These are phyloP conservation scores for Halcyon senegalensis DNA, from an alignment of 2,113 vertebrate genomes.

Conservation along the genomic window DNA sequence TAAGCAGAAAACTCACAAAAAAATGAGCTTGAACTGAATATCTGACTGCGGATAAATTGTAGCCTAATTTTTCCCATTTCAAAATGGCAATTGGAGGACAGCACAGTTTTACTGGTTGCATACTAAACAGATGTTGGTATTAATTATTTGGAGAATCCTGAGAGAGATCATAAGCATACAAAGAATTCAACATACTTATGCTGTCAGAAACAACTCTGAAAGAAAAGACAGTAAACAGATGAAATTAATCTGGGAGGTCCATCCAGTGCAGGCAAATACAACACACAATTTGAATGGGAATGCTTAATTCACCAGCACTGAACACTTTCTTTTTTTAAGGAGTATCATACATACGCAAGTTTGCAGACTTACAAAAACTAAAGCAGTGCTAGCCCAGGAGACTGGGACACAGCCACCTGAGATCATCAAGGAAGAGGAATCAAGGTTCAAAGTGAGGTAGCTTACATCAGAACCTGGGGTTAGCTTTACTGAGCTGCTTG, in stretches of 20 bases:
- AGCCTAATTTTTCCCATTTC: neutral
- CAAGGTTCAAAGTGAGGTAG: neutral
- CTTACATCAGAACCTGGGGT: neutral
- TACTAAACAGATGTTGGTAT: conserved; percentile 30
- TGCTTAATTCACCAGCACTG: fast-evolving
- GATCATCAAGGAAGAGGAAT: neutral
- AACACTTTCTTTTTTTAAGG: neutral
- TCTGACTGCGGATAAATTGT: neutral
- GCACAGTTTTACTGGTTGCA: neutral
- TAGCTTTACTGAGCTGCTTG: neutral
- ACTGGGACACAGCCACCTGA: neutral
- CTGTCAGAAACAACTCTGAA: conserved; percentile 9
- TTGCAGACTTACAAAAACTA: neutral
- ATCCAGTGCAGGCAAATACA: neutral
- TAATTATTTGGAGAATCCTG: conserved; percentile 34
- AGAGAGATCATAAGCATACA: neutral
- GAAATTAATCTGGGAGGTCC: neutral
- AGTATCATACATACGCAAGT: neutral
- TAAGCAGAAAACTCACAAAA: neutral
- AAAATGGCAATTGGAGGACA: neutral
- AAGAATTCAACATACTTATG: neutral
- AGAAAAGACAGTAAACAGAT: neutral
- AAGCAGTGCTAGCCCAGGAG: neutral
- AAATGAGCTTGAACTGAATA: neutral
- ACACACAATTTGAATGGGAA: neutral